Base-by-base conservation (phyloP, 37 sponge, comb jelly and placozoan species). In the Spongilla lacustris region DNA sequence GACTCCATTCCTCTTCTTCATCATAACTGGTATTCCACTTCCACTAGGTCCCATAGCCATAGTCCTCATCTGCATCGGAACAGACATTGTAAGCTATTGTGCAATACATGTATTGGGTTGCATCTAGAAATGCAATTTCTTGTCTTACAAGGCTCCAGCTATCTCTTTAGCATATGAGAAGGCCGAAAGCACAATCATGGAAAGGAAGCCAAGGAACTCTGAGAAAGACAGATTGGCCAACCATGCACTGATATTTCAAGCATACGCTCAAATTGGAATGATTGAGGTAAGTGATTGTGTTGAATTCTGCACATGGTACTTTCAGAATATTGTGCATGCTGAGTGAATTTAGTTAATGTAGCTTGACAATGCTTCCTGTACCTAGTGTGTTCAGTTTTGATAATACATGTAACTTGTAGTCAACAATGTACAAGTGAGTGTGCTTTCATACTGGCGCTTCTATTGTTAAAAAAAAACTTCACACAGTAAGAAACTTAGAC, bases 91-190 rank as follows among this genome's bases (percentile, higher is more conserved):
- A 33, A 78, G 83, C 37, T 31, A 41, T 9, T 6, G 6, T 41
- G 41, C 6, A 9, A 3, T 6, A 41, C n/a, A n/a, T n/a, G 35
- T 79, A 82, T 80, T 24, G 76, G 95, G 1, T 81, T 91, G 23
- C 91, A 79, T 46, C 26, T 29, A 19, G 5, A n/a, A 88, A 91
- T 81, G 92, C 19, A 58, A 17, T 58, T 1, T 58, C 58, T 1
- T 58, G 12, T 14, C 19, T 58, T 14, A 4, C 8, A 94, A 87
- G 88, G 58, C 95, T 4, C 98, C 99, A 11, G 99, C 99, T 36
- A 97, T 98, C 37, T 97, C 99, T 29, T 79, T 98, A 27, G 99
- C 99, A 6, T 97, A 98, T 78, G 99, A 98, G 86, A 81, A 89
- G 68, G 89, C 97, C 25, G 99, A 98, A 85, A 93, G 94, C 33